A percentile compares a stretch with the other conserved stretches of the same genome.
Evolutionary conservation across 2,113 vertebrate species (phyloP).

Genomic region (Daubentonia madagascariensis): DNA sequence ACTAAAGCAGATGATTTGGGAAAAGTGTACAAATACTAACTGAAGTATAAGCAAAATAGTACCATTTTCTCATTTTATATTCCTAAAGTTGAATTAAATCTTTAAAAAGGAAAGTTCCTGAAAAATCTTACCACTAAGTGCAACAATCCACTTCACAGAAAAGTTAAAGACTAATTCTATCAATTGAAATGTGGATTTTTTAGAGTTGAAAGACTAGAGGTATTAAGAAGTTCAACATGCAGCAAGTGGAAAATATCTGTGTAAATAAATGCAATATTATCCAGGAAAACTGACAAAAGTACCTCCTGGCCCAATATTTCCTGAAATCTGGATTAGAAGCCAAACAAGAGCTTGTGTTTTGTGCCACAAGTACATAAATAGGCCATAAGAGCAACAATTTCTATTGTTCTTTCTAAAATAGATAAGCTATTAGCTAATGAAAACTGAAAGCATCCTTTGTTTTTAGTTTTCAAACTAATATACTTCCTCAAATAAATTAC

Average conservation of each 20-base stretch:
- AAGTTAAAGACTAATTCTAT: slow-evolving; percentile 53
- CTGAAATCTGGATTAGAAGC: slow-evolving; percentile 63
- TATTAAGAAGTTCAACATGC: background rate
- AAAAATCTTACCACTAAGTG: slow-evolving; percentile 17
- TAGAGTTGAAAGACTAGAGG: background rate
- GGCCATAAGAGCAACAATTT: slow-evolving; percentile 65
- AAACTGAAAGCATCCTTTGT: background rate
- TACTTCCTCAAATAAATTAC: slow-evolving; percentile 15
- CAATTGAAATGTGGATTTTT: background rate
- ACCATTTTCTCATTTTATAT: background rate
- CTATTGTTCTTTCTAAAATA: slow-evolving; percentile 78
- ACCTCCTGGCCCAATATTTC: slow-evolving; percentile 31
- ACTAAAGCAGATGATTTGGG: background rate
- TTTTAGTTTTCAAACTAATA: slow-evolving; percentile 53
- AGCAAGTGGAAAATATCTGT: background rate
- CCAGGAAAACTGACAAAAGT: slow-evolving; percentile 67
- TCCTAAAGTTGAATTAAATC: slow-evolving; percentile 12
- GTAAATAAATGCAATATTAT: slow-evolving; percentile 9
- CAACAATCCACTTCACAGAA: background rate
- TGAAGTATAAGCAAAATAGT: background rate
- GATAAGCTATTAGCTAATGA: slow-evolving; percentile 53
- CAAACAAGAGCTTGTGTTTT: background rate
- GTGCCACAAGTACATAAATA: background rate
- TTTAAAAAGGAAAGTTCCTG: background rate
- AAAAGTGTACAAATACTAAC: background rate